Conservation (phyloP, 1,140 invertebrate genomes). For the Euborellia annulipes region DNA sequence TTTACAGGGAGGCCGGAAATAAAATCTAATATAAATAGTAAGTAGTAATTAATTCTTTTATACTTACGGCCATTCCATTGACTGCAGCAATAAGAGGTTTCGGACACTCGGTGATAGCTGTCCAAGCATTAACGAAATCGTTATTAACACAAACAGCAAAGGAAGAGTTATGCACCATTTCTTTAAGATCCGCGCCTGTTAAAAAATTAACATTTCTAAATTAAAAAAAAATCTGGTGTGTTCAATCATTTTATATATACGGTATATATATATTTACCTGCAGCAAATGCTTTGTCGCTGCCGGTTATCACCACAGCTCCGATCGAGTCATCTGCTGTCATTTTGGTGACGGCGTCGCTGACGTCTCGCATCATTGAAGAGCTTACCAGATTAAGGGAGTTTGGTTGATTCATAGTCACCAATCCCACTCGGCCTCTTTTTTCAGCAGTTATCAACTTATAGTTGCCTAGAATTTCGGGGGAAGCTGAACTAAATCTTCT, state of each 20-base stretch:
- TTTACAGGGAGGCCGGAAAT: too few species aligned
- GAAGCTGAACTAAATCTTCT: too few species aligned
- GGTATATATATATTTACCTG: constrained; percentile 32
- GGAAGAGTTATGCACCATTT: constrained; percentile 75
- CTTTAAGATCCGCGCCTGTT: constrained; percentile 91
- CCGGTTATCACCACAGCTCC: constrained; percentile 89
- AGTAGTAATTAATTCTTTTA: too few species aligned
- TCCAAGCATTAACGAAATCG: constrained; percentile 73
- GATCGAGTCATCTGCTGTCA: constrained; percentile 61
- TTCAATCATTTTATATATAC: too few species aligned
- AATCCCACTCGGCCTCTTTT: constrained; percentile 70
- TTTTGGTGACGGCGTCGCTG: constrained; percentile 48
- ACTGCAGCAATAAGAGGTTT: constrained; percentile 98
- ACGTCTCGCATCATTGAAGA: constrained; percentile 78
- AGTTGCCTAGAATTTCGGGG: too few species aligned
- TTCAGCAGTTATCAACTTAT: constrained; percentile 69
- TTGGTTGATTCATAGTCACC: constrained; percentile 80
- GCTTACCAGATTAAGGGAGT: constrained; percentile 87
- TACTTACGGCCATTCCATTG: constrained; percentile 91
- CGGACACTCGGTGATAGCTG: constrained; percentile 47
- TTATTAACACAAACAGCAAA: constrained; percentile 52
- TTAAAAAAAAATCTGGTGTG: background rate
- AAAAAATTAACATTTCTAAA: constrained; percentile 8
- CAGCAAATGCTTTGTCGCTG: constrained; percentile 90
- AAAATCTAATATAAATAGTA: too few species aligned